phyloP scores from a whole-genome alignment of 2,888 invertebrate species.

The Lasioglossum malachurum region DNA sequence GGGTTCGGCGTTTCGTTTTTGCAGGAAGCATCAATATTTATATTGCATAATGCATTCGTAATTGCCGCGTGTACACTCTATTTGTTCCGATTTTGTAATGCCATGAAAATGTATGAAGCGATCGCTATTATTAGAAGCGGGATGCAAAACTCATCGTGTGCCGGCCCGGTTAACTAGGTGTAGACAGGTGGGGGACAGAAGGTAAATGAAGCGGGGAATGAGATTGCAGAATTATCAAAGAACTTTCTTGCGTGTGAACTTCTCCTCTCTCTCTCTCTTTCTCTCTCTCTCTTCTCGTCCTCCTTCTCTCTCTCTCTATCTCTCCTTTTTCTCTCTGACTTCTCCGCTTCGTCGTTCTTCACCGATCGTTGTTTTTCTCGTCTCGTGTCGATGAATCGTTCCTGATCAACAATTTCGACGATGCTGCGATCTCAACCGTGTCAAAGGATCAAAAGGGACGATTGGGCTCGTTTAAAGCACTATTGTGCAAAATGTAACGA shows the following conservation, averaged over 20 bases:
- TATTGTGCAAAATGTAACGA: constrained; percentile 6
- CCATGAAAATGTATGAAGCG: constrained; percentile 85
- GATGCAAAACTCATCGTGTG: constrained; percentile 77
- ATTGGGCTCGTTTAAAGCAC: constrained; percentile 25
- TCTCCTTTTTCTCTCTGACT: background rate
- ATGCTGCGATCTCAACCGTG: constrained; percentile 27
- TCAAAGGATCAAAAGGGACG: constrained; percentile 36
- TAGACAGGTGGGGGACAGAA: constrained; percentile 75
- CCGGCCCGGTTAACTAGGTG: constrained; percentile 72
- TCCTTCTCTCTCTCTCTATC: background rate
- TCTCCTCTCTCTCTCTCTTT: background rate
- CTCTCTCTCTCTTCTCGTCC: background rate
- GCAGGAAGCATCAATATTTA: constrained; percentile 85
- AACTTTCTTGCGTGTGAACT: constrained; percentile 72
- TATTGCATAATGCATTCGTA: constrained; percentile 84
- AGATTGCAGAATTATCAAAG: constrained; percentile 76
- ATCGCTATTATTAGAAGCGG: constrained; percentile 83
- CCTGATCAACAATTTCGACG: constrained; percentile 59
- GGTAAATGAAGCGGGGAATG: constrained; percentile 76
- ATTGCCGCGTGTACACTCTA: constrained; percentile 84
- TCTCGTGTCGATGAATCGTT: constrained; percentile 62
- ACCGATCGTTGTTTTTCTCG: constrained; percentile 33
- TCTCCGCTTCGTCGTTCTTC: background rate
- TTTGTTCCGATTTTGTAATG: constrained; percentile 84
- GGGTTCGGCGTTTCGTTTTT: constrained; percentile 80